Percentiles rank a stretch among this genome's conserved stretches.
Conservation (phyloP, 2,797 vertebrate genomes). For the Oreochromis mossambicus region DNA sequence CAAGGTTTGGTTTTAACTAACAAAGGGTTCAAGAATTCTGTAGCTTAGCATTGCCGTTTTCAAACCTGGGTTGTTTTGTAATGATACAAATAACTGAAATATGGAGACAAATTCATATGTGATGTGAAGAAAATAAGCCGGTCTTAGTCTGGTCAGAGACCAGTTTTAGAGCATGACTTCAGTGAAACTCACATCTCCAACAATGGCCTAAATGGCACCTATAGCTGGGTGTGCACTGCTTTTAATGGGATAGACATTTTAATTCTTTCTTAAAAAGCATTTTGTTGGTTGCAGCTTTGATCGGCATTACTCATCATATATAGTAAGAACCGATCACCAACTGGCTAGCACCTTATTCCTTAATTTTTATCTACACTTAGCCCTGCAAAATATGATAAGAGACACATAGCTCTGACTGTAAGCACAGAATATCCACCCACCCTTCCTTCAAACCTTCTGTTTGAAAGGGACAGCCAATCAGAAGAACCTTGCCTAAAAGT, state of each 20-base stretch:
- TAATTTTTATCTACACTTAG: not conserved
- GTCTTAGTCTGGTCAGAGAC: not conserved
- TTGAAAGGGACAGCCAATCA: not conserved
- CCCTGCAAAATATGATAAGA: not conserved
- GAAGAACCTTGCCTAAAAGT: not conserved
- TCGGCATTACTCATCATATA: not conserved
- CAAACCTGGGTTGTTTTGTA: not conserved
- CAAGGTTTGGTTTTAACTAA: not conserved
- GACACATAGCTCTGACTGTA: not conserved
- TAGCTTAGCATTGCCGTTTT: not conserved
- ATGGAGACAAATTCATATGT: not conserved
- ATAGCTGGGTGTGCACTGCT: not conserved
- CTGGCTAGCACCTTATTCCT: not conserved
- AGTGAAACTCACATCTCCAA: not conserved
- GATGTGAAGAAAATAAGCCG: not conserved
- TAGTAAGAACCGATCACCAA: not conserved
- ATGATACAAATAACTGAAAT: not conserved
- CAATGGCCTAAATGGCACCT: not conserved
- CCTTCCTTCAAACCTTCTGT: not conserved
- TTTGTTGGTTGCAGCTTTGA: not conserved
- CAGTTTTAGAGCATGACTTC: not conserved
- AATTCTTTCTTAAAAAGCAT: not conserved
- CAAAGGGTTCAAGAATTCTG: not conserved
- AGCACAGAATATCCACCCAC: not conserved
- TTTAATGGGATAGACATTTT: not conserved